phyloP scores from a whole-genome alignment of 1,140 invertebrate genomes.

The Leguminivora glycinivorella region DNA sequence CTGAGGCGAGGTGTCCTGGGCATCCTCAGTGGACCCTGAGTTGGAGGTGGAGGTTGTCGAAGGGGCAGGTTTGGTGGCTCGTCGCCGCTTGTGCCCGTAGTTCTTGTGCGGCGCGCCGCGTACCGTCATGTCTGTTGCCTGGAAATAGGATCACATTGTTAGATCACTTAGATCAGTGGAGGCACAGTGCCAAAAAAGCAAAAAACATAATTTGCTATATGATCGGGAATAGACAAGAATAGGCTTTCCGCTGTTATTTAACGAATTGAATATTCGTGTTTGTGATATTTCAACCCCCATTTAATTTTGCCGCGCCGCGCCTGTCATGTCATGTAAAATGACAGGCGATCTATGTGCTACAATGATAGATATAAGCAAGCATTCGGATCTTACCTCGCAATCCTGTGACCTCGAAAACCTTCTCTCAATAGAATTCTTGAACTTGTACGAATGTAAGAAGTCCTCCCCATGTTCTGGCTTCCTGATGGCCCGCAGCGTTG shows the following conservation, averaged over 20 bases:
- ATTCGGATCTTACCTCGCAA: conserved; percentile 57
- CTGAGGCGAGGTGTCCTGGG: conserved; percentile 11
- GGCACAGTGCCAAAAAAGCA: no score
- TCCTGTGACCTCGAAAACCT: conserved; percentile 82
- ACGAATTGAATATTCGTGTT: no score
- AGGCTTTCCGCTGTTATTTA: no score
- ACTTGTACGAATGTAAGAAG: conserved; percentile 88
- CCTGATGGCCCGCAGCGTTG: conserved; percentile 57
- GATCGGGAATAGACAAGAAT: no score
- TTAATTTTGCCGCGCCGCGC: no score
- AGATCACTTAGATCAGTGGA: not conserved
- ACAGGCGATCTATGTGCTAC: no score
- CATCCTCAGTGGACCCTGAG: conserved; percentile 13
- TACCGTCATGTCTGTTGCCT: conserved; percentile 46
- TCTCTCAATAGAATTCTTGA: conserved; percentile 96
- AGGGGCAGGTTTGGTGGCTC: conserved; percentile 51
- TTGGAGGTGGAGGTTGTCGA: conserved; percentile 37
- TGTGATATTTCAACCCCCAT: no score
- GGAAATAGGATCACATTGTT: not conserved
- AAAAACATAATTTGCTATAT: no score
- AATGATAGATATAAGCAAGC: not conserved
- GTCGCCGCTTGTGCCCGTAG: conserved; percentile 64
- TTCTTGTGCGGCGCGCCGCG: conserved; percentile 41
- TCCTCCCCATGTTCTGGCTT: conserved; percentile 73
- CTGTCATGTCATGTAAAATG: no score